Percentiles rank a stretch among this genome's conserved stretches.
Evolutionary conservation across 1,140 invertebrate species (phyloP).

Genomic region (Scaptomyza graminum): DNA sequence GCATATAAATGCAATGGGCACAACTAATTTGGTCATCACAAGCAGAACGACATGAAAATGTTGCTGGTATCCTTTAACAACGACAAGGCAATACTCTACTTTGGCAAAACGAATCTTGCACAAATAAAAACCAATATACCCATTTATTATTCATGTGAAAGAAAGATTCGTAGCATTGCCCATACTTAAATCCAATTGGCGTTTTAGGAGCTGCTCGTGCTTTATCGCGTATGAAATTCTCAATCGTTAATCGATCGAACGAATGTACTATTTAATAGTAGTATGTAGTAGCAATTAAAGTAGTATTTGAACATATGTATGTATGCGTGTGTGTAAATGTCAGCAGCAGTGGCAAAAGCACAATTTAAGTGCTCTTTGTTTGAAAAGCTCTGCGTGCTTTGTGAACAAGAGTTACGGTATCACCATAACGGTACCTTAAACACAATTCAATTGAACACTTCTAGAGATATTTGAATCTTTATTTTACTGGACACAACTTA

Average conservation of each 20-base stretch:
- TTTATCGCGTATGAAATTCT: slow-evolving; percentile 6
- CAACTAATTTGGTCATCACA: slow-evolving; percentile 43
- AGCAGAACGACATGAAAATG: slow-evolving; percentile 18
- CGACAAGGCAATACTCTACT: neutral
- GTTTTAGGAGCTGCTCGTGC: neutral
- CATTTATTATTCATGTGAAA: neutral
- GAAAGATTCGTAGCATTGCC: slow-evolving; percentile 3
- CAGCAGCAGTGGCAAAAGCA: neutral
- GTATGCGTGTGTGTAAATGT: too few species aligned
- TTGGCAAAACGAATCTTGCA: neutral
- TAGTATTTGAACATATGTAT: too few species aligned
- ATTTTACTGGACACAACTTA: too few species aligned
- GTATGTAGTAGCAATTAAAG: too few species aligned
- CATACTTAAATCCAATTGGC: slow-evolving; percentile 10
- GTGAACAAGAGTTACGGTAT: neutral
- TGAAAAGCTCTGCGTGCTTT: neutral
- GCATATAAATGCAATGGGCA: slow-evolving; percentile 39
- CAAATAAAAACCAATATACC: too few species aligned
- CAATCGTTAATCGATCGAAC: slow-evolving; percentile 2
- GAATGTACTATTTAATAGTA: neutral
- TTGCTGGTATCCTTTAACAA: too few species aligned
- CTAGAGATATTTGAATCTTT: too few species aligned
- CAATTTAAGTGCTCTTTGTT: slow-evolving; percentile 6
- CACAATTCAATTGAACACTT: too few species aligned
- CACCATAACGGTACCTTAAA: neutral